phyloP scores from a whole-genome alignment of 2,888 invertebrate genomes.

The Stenchaetothrips biformis region DNA sequence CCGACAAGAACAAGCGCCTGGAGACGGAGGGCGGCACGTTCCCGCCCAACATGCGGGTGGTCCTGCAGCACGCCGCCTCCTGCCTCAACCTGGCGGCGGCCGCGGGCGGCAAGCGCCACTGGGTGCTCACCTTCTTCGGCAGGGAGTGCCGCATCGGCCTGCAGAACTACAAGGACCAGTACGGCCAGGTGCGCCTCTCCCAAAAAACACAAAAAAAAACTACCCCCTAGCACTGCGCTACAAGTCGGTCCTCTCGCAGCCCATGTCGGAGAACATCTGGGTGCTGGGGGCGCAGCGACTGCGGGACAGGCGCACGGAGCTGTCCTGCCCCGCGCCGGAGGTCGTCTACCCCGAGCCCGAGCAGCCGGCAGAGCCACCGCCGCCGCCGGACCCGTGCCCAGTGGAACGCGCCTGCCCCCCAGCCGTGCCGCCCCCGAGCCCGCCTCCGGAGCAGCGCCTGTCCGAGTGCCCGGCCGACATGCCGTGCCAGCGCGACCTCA shows the following conservation, averaged over 20 bases:
- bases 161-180: background rate
- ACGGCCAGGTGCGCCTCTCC: constrained; percentile 13
- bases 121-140: constrained; percentile 8
- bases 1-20: background rate
- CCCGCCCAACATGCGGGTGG: constrained; percentile 7
- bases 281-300: background rate
- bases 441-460: background rate
- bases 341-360: constrained; percentile 35
- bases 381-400: constrained; percentile 32
- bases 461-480: background rate
- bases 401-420: constrained; percentile 31
- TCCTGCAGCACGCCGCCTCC: constrained; percentile 14
- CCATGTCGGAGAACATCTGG: constrained; percentile 11
- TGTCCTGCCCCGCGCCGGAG: constrained; percentile 31
- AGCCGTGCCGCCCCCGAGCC: constrained; percentile 29
- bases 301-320: background rate
- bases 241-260: background rate
- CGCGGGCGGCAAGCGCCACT: constrained; percentile 23
- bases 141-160: constrained; percentile 10
- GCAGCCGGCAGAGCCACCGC: constrained; percentile 26
- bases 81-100: background rate
- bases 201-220: too few relatives aligned
- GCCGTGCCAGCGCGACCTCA: background rate
- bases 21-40: constrained; percentile 13
- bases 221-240: background rate